phyloP scores from a whole-genome alignment of 2,113 vertebrate species.

The Leucopsar rothschildi region DNA sequence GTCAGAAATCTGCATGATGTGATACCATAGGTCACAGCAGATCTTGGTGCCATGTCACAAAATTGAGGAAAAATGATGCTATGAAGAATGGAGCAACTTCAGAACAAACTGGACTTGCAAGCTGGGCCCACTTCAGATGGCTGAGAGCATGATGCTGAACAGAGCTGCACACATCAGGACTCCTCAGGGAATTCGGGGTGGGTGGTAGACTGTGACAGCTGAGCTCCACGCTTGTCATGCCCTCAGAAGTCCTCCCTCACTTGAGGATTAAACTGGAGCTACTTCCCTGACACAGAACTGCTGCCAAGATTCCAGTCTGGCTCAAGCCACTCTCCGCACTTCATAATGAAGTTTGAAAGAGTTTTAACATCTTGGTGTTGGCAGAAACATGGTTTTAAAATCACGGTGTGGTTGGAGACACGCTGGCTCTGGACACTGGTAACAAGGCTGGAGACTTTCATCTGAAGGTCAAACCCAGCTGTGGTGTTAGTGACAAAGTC shows the following conservation, averaged over 20 bases:
- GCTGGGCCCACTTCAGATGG: neutral
- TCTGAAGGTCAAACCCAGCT: conserved; percentile 32
- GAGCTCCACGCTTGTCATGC: conserved; percentile 1
- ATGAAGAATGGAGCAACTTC: neutral
- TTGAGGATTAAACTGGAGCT: conserved; percentile 50
- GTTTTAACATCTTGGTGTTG: conserved; percentile 66
- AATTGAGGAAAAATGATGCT: neutral
- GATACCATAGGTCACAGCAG: neutral
- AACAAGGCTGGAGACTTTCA: conserved; percentile 44
- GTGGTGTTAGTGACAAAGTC: conserved; percentile 45
- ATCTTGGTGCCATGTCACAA: neutral
- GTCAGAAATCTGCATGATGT: neutral
- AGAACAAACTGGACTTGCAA: neutral
- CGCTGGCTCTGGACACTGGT: conserved; percentile 31
- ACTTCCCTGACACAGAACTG: conserved; percentile 9
- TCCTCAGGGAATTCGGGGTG: conserved; percentile 41
- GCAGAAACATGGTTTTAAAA: conserved; percentile 59
- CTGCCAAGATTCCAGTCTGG: conserved; percentile 66
- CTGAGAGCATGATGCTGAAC: neutral
- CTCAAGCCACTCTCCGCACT: conserved; percentile 52
- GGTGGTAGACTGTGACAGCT: conserved; percentile 50
- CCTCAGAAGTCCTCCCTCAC: conserved; percentile 12
- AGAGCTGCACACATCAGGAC: neutral
- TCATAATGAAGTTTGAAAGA: conserved; percentile 67
- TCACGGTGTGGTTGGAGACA: conserved; percentile 47